Evolutionary conservation across 2,797 vertebrate species (phyloP).

Genomic region (Enteromius thamalakanensis): DNA sequence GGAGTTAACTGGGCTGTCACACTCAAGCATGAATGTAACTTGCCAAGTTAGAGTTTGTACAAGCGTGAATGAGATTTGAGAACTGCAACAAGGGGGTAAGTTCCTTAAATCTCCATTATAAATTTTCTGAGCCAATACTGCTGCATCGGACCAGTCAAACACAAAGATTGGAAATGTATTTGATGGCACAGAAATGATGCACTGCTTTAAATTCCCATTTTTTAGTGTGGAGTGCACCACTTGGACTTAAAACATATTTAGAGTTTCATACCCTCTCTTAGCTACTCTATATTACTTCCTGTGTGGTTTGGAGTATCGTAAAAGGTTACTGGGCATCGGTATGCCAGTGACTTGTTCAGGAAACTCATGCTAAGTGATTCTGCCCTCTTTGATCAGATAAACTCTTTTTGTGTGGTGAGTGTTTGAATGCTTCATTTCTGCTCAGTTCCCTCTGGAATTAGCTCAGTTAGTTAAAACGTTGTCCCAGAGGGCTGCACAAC

Average conservation of each 20-base stretch:
- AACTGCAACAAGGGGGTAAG: background rate
- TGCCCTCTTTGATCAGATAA: constrained; percentile 2
- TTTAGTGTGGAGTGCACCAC: background rate
- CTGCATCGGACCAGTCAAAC: background rate
- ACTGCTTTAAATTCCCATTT: background rate
- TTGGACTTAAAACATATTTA: background rate
- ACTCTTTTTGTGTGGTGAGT: background rate
- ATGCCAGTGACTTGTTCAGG: constrained; percentile 12
- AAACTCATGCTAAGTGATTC: constrained; percentile 22
- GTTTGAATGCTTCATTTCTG: constrained; percentile 8
- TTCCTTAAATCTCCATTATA: background rate
- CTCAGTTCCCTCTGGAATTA: constrained; percentile 14
- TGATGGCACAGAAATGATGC: background rate
- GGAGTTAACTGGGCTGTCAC: constrained; percentile 37
- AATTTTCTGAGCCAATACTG: background rate
- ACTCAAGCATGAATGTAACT: background rate
- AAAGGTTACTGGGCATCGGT: constrained; percentile 26
- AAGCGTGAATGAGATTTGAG: background rate
- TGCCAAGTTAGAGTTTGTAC: background rate
- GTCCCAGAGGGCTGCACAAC: constrained; percentile 25
- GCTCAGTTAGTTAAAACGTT: background rate
- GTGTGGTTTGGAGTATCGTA: constrained; percentile 37
- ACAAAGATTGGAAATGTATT: background rate
- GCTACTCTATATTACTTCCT: constrained; percentile 28
- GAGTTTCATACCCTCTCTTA: constrained; percentile 4